Conservation (phyloP, 2,113 vertebrate genomes). For the Aepyceros melampus region DNA sequence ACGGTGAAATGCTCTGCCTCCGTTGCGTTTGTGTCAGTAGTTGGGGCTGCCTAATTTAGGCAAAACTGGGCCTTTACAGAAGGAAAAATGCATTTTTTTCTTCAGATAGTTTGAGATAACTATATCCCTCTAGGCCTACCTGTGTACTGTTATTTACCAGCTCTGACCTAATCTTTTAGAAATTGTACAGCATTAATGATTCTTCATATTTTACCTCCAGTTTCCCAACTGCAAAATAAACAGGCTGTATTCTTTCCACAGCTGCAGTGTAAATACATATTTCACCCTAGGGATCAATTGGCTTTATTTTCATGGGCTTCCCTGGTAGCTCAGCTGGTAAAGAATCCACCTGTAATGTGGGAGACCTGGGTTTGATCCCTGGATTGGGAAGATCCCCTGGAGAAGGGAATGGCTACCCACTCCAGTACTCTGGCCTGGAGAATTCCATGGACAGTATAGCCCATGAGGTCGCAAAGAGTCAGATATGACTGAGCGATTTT, state of each 20-base stretch:
- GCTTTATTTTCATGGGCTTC: neutral
- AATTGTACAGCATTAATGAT: neutral
- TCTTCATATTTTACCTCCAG: neutral
- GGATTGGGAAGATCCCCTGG: neutral
- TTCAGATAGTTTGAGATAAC: neutral
- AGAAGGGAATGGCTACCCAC: neutral
- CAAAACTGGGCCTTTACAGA: neutral
- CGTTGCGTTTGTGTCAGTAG: neutral
- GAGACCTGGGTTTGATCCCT: neutral
- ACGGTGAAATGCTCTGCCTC: neutral
- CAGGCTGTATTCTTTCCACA: neutral
- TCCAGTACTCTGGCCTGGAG: neutral
- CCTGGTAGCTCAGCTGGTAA: neutral
- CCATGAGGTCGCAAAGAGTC: neutral
- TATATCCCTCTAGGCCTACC: neutral
- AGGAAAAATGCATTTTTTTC: neutral
- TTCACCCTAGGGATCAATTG: slow-evolving; percentile 9
- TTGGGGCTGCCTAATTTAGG: neutral
- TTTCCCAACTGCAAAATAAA: slow-evolving; percentile 44
- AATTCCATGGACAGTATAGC: neutral
- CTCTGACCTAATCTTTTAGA: neutral
- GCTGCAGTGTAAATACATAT: neutral
- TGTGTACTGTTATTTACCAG: neutral
- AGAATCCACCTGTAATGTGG: neutral
- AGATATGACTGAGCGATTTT: neutral